phyloP scores from a whole-genome alignment of 1,140 invertebrate genomes.

The Drosophila arawakana region DNA sequence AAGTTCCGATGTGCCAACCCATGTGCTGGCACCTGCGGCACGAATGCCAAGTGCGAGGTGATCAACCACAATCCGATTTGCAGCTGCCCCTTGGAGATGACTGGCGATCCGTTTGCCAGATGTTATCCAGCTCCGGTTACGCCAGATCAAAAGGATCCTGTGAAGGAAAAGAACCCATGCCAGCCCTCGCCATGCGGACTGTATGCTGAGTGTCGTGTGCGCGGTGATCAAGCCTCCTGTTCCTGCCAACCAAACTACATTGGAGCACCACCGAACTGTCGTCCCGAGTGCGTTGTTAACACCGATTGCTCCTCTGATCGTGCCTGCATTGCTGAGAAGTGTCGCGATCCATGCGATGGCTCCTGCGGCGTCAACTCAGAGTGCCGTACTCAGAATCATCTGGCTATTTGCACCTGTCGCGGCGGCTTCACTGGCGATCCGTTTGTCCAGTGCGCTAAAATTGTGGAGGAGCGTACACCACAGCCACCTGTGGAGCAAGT shows the following conservation, averaged over 20 bases:
- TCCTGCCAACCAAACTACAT: constrained; percentile 90
- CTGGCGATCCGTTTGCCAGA: constrained; percentile 90
- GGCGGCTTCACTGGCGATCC: constrained; percentile 89
- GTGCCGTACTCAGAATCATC: constrained; percentile 91
- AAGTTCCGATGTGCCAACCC: constrained; percentile 90
- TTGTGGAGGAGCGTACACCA: constrained; percentile 86
- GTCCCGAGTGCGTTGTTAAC: constrained; percentile 92
- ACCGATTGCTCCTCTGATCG: constrained; percentile 91
- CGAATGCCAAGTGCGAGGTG: constrained; percentile 88
- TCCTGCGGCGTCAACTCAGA: constrained; percentile 91
- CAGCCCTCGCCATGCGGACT: constrained; percentile 91
- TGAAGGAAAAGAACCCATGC: constrained; percentile 88
- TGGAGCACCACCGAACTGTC: constrained; percentile 91
- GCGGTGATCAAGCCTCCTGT: constrained; percentile 89
- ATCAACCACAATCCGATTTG: constrained; percentile 91
- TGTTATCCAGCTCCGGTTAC: constrained; percentile 85
- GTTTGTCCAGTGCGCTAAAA: constrained; percentile 88
- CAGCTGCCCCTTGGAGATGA: constrained; percentile 88
- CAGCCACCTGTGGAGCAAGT: constrained; percentile 85
- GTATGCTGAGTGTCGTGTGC: constrained; percentile 88
- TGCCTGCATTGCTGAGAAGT: constrained; percentile 91
- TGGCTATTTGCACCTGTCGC: constrained; percentile 90
- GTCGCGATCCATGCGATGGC: constrained; percentile 91
- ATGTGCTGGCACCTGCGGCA: constrained; percentile 89
- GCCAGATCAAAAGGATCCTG: constrained; percentile 83